These are phyloP conservation scores for Simalia tracyae DNA, from an alignment of 2,797 vertebrate genomes.

Conservation along the genomic window DNA sequence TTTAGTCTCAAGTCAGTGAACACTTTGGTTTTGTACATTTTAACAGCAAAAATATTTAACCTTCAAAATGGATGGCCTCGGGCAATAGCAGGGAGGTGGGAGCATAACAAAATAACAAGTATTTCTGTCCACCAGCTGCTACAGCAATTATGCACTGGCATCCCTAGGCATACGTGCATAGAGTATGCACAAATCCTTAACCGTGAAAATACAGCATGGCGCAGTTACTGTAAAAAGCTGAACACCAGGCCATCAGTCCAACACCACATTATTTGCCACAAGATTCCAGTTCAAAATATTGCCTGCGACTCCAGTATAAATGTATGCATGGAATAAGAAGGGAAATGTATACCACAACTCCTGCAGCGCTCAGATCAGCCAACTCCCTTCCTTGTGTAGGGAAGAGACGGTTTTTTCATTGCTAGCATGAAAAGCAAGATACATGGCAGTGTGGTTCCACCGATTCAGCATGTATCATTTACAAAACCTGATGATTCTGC, in stretches of 20 bases:
- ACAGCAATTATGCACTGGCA: neutral
- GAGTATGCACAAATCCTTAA: too few relatives aligned
- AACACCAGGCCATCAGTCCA: neutral
- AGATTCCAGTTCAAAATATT: neutral
- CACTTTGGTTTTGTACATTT: neutral
- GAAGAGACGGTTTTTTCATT: neutral
- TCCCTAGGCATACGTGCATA: too few relatives aligned
- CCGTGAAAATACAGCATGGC: too few relatives aligned
- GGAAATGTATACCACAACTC: too few relatives aligned
- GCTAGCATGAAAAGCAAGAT: neutral
- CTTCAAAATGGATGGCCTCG: neutral
- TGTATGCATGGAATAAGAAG: neutral
- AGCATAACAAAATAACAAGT: neutral
- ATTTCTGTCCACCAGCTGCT: neutral
- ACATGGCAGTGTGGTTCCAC: too few relatives aligned
- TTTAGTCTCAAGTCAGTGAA: neutral
- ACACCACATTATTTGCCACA: neutral
- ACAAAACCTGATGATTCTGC: neutral
- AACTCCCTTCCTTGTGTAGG: neutral
- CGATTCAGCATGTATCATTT: too few relatives aligned
- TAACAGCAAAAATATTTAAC: neutral
- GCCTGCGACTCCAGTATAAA: too few relatives aligned
- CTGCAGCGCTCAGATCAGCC: too few relatives aligned
- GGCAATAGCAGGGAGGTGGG: neutral
- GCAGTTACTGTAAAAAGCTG: too few relatives aligned